Evolutionary conservation across 2,113 vertebrate species (phyloP).

Genomic region (Protobothrops mucrosquamatus): DNA sequence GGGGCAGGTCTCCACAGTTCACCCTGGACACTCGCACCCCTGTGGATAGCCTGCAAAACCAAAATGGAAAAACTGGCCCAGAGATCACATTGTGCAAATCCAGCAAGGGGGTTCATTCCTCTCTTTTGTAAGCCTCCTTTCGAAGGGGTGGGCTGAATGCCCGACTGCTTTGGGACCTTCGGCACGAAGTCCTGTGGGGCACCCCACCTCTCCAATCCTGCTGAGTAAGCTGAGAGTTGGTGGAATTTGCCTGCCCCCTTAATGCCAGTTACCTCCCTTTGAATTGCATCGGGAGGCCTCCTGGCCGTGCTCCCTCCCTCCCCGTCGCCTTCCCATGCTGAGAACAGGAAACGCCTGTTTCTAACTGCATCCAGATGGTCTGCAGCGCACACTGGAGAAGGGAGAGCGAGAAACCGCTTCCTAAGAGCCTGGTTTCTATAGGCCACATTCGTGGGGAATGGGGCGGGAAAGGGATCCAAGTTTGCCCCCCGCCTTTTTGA

Average conservation of each 20-base stretch:
- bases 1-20: neutral
- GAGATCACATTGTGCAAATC: neutral
- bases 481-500: neutral
- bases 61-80: neutral
- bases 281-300: neutral
- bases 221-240: neutral
- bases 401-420: constrained; percentile 11
- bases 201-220: no score
- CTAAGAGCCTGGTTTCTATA: neutral
- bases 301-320: constrained; percentile 10
- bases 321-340: neutral
- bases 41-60: neutral
- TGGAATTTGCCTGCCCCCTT: neutral
- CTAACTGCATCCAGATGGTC: constrained; percentile 33
- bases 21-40: no score
- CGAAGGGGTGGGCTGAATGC: neutral
- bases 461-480: neutral
- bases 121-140: neutral
- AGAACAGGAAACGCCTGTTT: constrained; percentile 30
- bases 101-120: neutral
- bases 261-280: neutral
- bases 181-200: neutral
- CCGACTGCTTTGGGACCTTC: neutral
- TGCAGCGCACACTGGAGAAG: neutral
- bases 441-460: neutral